These are phyloP conservation scores for Solenopsis invicta DNA, from an alignment of 1,140 invertebrate genomes.

Conservation along the genomic window DNA sequence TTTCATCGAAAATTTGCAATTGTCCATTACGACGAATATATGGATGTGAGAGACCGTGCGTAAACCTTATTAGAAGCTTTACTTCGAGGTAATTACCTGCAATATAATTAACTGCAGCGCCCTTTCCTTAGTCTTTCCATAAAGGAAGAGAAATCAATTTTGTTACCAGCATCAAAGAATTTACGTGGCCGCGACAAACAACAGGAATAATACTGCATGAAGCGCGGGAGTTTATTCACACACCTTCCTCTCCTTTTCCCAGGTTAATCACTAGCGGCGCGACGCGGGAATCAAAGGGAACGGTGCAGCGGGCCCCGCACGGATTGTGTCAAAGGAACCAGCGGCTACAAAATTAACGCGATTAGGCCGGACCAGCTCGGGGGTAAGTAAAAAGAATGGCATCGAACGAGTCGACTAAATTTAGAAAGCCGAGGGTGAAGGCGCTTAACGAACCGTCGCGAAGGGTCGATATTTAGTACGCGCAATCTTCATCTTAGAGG, in stretches of 20 bases:
- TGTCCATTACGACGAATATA: not conserved
- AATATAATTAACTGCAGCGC: not conserved
- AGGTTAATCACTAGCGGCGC: slow-evolving; percentile 30
- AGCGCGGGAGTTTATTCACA: slow-evolving; percentile 10
- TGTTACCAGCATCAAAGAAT: slow-evolving; percentile 3
- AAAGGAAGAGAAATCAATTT: not conserved
- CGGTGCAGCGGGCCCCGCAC: not conserved
- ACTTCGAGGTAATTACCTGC: not conserved
- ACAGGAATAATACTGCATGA: slow-evolving; percentile 9
- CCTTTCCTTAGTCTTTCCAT: not conserved
- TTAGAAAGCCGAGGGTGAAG: slow-evolving; percentile 56
- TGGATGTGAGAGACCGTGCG: not conserved
- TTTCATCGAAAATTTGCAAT: too few species aligned
- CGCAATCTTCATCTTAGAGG: slow-evolving; percentile 22
- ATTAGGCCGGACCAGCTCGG: slow-evolving; percentile 49
- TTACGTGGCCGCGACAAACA: not conserved
- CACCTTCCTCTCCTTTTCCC: not conserved
- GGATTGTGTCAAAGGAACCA: slow-evolving; percentile 50
- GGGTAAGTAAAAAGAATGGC: slow-evolving; percentile 57
- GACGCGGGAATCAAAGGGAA: slow-evolving; percentile 46
- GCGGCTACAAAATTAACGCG: slow-evolving; percentile 58
- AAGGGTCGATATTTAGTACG: slow-evolving; percentile 43
- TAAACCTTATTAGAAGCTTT: not conserved
- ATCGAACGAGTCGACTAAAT: slow-evolving; percentile 61
- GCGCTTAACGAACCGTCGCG: slow-evolving; percentile 29